Conservation (phyloP, 2,888 invertebrate genomes). For the Chalcosyrphus nemorum region DNA sequence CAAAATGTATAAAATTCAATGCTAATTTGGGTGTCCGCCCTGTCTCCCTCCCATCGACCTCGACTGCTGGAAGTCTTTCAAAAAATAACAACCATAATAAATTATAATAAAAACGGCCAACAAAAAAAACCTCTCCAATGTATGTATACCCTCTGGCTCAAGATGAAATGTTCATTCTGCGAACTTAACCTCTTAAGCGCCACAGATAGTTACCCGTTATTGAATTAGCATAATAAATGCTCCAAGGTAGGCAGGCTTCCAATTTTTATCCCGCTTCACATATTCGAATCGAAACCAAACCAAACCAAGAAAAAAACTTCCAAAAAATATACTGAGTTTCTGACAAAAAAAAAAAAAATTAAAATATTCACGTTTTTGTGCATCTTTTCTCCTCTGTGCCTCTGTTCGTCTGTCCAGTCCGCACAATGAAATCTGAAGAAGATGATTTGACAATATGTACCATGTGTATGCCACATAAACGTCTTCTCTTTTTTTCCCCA, state of each 20-base stretch:
- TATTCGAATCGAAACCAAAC: conserved; percentile 28
- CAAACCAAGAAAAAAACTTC: neutral
- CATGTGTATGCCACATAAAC: conserved; percentile 65
- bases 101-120: conserved; percentile 47
- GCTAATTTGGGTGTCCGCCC: conserved; percentile 53
- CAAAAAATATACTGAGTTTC: conserved; percentile 55
- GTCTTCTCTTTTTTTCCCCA: conserved; percentile 64
- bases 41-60: neutral
- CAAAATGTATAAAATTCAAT: conserved; percentile 61
- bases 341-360: conserved; percentile 53
- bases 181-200: conserved; percentile 73
- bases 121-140: conserved; percentile 15
- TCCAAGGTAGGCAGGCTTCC: conserved; percentile 70
- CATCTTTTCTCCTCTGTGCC: conserved; percentile 8
- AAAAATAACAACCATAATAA: conserved; percentile 71
- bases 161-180: conserved; percentile 64
- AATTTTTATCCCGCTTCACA: conserved; percentile 63
- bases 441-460: conserved; percentile 66
- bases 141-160: conserved; percentile 32
- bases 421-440: conserved; percentile 62
- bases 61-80: conserved; percentile 66
- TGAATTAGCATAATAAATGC: conserved; percentile 74
- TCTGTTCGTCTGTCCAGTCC: conserved; percentile 35
- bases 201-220: conserved; percentile 73
- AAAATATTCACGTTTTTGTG: conserved; percentile 68